Evolutionary conservation across 2,888 invertebrate species (phyloP), one percentile per base, ranked within the genome.

Genomic region (Cosmia trapezina): DNA sequence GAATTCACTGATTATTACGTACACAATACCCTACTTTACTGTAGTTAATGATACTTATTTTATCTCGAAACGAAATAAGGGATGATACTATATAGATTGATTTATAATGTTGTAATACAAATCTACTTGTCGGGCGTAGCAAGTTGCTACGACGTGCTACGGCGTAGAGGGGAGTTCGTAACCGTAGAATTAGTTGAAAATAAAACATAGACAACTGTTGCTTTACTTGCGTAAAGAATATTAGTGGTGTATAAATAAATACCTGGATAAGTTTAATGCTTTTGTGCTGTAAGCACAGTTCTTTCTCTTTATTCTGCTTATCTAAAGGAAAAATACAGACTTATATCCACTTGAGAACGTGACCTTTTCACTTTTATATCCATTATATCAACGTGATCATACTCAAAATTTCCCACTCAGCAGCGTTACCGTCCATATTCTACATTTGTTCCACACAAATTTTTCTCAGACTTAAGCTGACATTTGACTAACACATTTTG

Each of bases 91-190:
- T 61, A 75, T 62, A 66, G n/a, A 37, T 70, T 59, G 47, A 76
- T 76, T 70, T 68, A 60, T 43, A 62, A 62, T 22, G 65, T 57
- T 78, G 59, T 67, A 73, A 74, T 74, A 59, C 47, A 57, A 57
- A 81, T 71, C 22, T 59, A 12, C 4, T 64, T 59, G 56, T 61
- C 41, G 11, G 19, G n/a, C 62, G 83, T 84, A 82, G 83, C 68
- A 59, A 66, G 51, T 45, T 54, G 54, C 56, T 70, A 62, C 70
- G 11, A 22, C 54, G 19, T 19, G 45, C 70, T 71, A 70, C 85
- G 79, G 56, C 67, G 85, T 76, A 81, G 76, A 64, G 37, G n/a
- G 41, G n/a, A 19, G 41, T 63, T 59, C 54, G 22, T 73, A 61
- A 51, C 59, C 54, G 45, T 45, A 63, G 56, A 51, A 68, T 45